Evolutionary conservation across 2,113 vertebrate genomes (phyloP), one percentile per base, ranked within the genome.

Genomic region (Sialia sialis): DNA sequence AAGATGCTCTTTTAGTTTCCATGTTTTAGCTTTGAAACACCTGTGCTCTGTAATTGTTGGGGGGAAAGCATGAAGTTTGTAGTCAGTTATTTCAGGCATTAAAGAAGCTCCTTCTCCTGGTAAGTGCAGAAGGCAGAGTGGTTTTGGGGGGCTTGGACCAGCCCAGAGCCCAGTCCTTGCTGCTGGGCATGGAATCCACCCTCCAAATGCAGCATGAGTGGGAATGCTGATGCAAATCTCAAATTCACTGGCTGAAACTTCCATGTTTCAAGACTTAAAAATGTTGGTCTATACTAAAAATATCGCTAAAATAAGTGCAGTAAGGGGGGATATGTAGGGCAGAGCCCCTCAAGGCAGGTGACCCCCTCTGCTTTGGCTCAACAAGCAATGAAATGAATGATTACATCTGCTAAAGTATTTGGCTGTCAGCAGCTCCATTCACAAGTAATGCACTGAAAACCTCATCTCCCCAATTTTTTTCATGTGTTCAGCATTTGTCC

Each of bases 191-290:
- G 0, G 32, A 89, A 36, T 30, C 49, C 72, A 79, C 18, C 48
- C 18, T 55, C 29, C 52, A 82, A 49, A 34, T 6, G 23, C 29
- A 75, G 39, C 52, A 68, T 0, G 0, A 46, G 26, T 41, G 29
- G 29, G 11, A 82, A 32, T 21, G 29, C 8, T 72, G 38, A 46
- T 32, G 66, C 12, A 69, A n/a, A 43, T 86, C 43, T n/a, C 44
- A 27, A 46, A 83, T 23, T 17, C 18, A 36, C 6, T 56, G 22
- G 20, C n/a, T 72, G 74, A 73, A 76, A 9, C 8, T 26, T 75
- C 26, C 9, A 1, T 20, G 38, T 34, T 77, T 67, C 23, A 78
- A 82, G 60, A 16, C 13, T 5, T 6, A 19, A 78, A 87, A 39
- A 11, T 16, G 10, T 75, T 12, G 7, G 7, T 41, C 36, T 41